Conservation (phyloP, 2,113 vertebrate species). For the Genyomyrus donnyi region DNA sequence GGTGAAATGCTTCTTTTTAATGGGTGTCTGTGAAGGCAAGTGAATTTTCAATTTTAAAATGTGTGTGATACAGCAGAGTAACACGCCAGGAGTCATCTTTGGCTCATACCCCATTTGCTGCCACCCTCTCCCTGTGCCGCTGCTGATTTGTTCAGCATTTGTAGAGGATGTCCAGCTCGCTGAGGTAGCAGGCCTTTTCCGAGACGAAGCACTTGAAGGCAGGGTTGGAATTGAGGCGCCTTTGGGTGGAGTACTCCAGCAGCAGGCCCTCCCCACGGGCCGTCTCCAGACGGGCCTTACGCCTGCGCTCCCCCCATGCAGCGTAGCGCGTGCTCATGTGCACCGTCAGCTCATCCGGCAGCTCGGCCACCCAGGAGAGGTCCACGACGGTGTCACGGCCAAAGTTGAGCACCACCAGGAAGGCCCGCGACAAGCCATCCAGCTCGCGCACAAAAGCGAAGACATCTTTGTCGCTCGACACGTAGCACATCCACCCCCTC, state of each 20-base stretch:
- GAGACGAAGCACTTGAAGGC: slow-evolving; percentile 72
- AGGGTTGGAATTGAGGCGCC: slow-evolving; percentile 57
- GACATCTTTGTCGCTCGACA: slow-evolving; percentile 56
- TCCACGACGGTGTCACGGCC: slow-evolving; percentile 58
- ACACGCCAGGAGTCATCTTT: background rate
- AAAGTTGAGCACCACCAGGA: slow-evolving; percentile 85
- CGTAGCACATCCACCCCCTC: slow-evolving; percentile 84
- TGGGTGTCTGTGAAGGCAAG: background rate
- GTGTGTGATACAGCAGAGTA: background rate
- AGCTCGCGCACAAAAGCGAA: slow-evolving; percentile 79
- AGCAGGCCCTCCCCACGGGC: slow-evolving; percentile 75
- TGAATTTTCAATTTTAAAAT: background rate
- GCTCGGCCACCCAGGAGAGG: slow-evolving; percentile 55
- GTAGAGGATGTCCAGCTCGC: slow-evolving; percentile 67
- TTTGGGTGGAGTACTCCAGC: slow-evolving; percentile 64
- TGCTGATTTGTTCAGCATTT: slow-evolving; percentile 45
- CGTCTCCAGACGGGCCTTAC: slow-evolving; percentile 54
- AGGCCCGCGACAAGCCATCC: slow-evolving; percentile 68
- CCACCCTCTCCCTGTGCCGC: too few species aligned
- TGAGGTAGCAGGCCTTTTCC: slow-evolving; percentile 80
- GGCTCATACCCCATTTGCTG: background rate
- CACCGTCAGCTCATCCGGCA: slow-evolving; percentile 63
- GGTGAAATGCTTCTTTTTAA: background rate
- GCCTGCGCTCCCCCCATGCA: slow-evolving; percentile 41
- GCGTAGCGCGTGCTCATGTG: slow-evolving; percentile 65